Conservation (phyloP, 2,113 vertebrate species). For the Phainopepla nitens region DNA sequence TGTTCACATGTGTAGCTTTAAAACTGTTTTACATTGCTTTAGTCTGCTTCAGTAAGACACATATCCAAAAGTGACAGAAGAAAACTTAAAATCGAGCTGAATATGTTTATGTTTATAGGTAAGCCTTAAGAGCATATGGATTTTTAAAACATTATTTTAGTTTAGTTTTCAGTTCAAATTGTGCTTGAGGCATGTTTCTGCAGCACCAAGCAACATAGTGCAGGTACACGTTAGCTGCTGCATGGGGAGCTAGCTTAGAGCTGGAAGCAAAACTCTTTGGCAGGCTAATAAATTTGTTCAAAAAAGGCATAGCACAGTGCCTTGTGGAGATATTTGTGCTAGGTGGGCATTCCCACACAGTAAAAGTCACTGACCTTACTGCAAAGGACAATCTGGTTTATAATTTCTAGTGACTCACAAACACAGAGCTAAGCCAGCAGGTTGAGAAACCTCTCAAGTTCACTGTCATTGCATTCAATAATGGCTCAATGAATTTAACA, state of each 20-base stretch:
- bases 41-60: background rate
- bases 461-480: background rate
- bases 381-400: background rate
- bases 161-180: background rate
- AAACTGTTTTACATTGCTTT: background rate
- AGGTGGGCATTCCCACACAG: background rate
- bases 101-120: background rate
- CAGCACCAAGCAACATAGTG: background rate
- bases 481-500: background rate
- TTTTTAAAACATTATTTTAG: background rate
- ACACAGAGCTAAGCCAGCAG: background rate
- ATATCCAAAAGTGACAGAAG: background rate
- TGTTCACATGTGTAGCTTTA: background rate
- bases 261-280: background rate
- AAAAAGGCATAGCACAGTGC: background rate
- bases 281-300: background rate
- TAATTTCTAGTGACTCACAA: background rate
- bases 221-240: background rate
- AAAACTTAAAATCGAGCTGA: background rate
- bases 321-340: background rate
- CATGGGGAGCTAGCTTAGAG: background rate
- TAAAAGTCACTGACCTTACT: background rate
- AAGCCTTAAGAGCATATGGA: background rate
- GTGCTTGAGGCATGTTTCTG: background rate
- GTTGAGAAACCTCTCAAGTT: background rate